These are phyloP conservation scores for Rhorus exstirpatorius DNA, from an alignment of 2,888 invertebrate genomes.

Conservation along the genomic window DNA sequence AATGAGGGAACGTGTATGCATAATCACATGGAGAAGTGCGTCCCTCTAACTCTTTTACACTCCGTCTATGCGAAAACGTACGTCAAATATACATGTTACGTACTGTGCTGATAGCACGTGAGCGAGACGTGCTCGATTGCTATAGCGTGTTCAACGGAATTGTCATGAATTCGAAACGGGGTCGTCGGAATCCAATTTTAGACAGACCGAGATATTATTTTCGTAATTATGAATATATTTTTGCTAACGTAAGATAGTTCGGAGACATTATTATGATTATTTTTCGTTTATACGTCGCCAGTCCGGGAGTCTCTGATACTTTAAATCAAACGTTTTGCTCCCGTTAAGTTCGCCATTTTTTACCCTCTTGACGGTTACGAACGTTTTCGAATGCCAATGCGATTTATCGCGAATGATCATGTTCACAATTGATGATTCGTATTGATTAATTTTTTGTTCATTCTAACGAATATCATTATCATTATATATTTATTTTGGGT, in stretches of 20 bases:
- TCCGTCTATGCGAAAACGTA: not conserved
- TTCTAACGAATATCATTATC: too few species aligned
- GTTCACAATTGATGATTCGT: too few species aligned
- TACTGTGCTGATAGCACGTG: not conserved
- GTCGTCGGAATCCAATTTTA: constrained; percentile 50
- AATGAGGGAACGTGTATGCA: too few species aligned
- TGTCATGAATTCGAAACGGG: constrained; percentile 57
- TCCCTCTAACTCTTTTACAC: not conserved
- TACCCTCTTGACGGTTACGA: too few species aligned
- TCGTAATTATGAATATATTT: constrained; percentile 75
- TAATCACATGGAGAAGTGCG: not conserved
- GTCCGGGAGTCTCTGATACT: constrained; percentile 8
- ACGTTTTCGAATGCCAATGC: too few species aligned
- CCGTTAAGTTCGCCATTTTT: not conserved
- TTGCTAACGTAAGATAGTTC: constrained; percentile 56
- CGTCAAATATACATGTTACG: constrained; percentile 29
- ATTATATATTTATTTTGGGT: too few species aligned
- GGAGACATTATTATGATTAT: constrained; percentile 8
- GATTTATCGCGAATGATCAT: too few species aligned
- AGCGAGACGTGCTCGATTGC: constrained; percentile 21
- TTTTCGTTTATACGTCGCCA: not conserved
- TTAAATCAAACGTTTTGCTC: not conserved
- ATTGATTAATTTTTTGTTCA: too few species aligned
- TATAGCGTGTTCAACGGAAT: constrained; percentile 31
- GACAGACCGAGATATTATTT: constrained; percentile 73